phyloP scores from a whole-genome alignment of 2,797 vertebrate species.

The Malurus leucopterus region DNA sequence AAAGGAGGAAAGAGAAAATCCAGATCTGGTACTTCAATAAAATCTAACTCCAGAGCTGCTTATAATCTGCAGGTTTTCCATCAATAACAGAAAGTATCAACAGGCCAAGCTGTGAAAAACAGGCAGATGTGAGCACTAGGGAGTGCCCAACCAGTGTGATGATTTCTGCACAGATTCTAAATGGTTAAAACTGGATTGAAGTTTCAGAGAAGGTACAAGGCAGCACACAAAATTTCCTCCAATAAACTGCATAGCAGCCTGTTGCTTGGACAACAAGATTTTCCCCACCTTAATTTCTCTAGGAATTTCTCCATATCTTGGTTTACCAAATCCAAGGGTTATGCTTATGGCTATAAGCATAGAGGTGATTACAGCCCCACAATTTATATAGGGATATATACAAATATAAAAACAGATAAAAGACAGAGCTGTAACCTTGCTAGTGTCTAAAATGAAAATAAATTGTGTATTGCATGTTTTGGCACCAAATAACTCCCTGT shows the following conservation, averaged over 20 bases:
- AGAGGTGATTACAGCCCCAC: neutral
- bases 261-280: rapidly evolving
- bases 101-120: neutral
- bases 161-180: neutral
- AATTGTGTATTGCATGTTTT: neutral
- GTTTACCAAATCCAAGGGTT: neutral
- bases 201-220: neutral
- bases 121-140: neutral
- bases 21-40: neutral
- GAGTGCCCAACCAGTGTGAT: neutral
- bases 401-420: neutral
- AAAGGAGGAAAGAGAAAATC: neutral
- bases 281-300: neutral
- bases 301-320: neutral
- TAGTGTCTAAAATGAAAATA: neutral
- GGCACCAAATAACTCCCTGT: neutral
- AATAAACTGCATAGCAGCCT: neutral
- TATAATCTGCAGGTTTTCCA: neutral
- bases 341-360: neutral
- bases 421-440: neutral
- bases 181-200: neutral
- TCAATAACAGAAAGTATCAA: neutral
- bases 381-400: neutral
- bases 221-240: neutral
- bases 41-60: neutral